Base-by-base conservation (phyloP, 1,140 invertebrate genomes). In the Drosophila parabipectinata region DNA sequence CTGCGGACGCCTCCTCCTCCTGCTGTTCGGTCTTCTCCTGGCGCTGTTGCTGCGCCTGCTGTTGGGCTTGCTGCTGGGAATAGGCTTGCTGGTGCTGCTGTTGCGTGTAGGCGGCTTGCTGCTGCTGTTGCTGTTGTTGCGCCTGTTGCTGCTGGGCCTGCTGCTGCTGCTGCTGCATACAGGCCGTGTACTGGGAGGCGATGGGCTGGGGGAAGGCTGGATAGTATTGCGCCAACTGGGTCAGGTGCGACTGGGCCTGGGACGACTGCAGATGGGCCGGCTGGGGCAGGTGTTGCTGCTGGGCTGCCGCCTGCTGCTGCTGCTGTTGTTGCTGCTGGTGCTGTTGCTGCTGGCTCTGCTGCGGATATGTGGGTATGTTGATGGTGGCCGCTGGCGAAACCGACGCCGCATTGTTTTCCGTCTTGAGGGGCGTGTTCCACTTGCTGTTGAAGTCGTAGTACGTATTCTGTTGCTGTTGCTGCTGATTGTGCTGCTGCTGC, bases 1-100 rank as follows among this genome's bases (percentile, higher is more conserved):
- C 66, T 9, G 66, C 66, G 10, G 63, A 95, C 61, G 95, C 94
- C 47, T 94, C 95, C 60, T 95, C 94, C 45, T 94, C 93, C 10
- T 95, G 93, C 60, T 95, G 94, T 91, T 75, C 69, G 8, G 63
- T 56, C 52, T 88, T 85, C 8, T 81, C 82, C 53, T 90, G 84
- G 52, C 87, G 85, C 54, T 88, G 82, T 26, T 75, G 82, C 56
- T 91, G 91, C 63, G 91, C 79, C 84, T 93, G 91, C 69, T 92
- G 81, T 69, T 92, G 87, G 55, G 88, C 75, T 59, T 91, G 90
- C 59, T 91, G 92, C 64, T 92, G 88, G 18, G 66, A 69, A 28
- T 69, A 69, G 30, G 66, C 66, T 44, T 90, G 87, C 72, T 92
- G 91, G 67, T 92, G 91, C 14, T 84, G 72, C n/a, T 77, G 66